Conservation (phyloP, 1,140 invertebrate species). For the Condylostylus longicornis region DNA sequence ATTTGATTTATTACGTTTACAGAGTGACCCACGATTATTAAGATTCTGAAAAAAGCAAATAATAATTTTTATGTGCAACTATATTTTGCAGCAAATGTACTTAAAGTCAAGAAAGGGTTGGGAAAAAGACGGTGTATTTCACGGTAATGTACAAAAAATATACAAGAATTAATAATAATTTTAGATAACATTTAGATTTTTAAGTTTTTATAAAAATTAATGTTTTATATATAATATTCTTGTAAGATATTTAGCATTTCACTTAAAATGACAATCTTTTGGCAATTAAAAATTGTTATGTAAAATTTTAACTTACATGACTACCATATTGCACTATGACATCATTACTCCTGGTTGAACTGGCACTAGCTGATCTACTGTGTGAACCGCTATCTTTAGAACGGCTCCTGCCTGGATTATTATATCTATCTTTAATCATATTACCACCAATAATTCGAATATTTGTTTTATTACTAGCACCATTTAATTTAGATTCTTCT, state of each 20-base stretch:
- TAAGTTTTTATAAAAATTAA: too few relatives aligned
- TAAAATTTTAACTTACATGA: constrained; percentile 17
- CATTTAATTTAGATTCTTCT: constrained; percentile 26
- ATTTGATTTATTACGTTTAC: constrained; percentile 27
- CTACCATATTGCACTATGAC: constrained; percentile 29
- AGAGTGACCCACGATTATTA: constrained; percentile 21
- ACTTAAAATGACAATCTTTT: too few relatives aligned
- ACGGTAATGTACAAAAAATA: too few relatives aligned
- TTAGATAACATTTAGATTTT: too few relatives aligned
- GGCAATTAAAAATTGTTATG: too few relatives aligned
- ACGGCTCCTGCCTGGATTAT: constrained; percentile 29
- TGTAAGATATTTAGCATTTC: too few relatives aligned
- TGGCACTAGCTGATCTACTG: constrained; percentile 44
- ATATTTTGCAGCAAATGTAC: too few relatives aligned
- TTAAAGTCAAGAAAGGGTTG: too few relatives aligned
- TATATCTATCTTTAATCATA: constrained; percentile 15
- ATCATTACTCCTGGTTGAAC: constrained; percentile 34
- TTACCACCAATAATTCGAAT: background rate
- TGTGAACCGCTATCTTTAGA: constrained; percentile 52
- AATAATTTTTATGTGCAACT: too few relatives aligned
- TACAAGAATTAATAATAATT: too few relatives aligned
- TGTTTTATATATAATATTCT: too few relatives aligned
- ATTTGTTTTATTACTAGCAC: constrained; percentile 4
- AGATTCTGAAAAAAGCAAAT: constrained; percentile 19
- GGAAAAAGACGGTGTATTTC: too few relatives aligned